Conservation (phyloP, 2,888 invertebrate genomes). For the Clistopyga incitator region DNA sequence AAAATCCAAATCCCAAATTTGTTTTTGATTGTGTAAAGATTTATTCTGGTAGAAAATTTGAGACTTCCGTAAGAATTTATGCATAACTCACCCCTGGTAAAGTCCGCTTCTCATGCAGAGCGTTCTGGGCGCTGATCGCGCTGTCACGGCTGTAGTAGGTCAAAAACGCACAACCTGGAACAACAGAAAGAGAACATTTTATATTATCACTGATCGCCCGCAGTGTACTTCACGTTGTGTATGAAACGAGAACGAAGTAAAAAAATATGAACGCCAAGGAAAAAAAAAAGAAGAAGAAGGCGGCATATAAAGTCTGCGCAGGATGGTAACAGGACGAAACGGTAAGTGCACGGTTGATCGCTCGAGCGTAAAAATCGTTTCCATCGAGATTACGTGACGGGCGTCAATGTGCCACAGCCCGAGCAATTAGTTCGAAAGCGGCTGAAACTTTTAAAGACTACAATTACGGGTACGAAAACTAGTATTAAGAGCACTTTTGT, state of each 20-base stretch:
- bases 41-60: neutral
- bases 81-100: slow-evolving; percentile 96
- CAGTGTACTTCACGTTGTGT: neutral
- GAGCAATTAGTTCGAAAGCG: slow-evolving; percentile 71
- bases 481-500: slow-evolving; percentile 60
- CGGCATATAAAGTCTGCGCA: slow-evolving; percentile 21
- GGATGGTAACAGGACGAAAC: slow-evolving; percentile 57
- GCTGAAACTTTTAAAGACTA: slow-evolving; percentile 68
- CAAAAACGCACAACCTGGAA: slow-evolving; percentile 98
- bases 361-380: slow-evolving; percentile 66
- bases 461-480: slow-evolving; percentile 68
- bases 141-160: slow-evolving; percentile 99
- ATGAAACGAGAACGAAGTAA: slow-evolving; percentile 1
- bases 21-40: no score
- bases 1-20: no score
- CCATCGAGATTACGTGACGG: slow-evolving; percentile 69
- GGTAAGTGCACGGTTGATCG: slow-evolving; percentile 62
- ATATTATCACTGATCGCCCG: slow-evolving; percentile 48
- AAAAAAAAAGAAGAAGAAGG: slow-evolving; percentile 35
- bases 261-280: neutral
- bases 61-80: neutral
- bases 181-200: slow-evolving; percentile 70
- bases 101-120: slow-evolving; percentile 99
- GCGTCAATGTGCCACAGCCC: slow-evolving; percentile 70
- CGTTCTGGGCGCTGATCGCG: slow-evolving; percentile 96